phyloP scores from a whole-genome alignment of 2,113 vertebrate species.

The Thunnus maccoyii region DNA sequence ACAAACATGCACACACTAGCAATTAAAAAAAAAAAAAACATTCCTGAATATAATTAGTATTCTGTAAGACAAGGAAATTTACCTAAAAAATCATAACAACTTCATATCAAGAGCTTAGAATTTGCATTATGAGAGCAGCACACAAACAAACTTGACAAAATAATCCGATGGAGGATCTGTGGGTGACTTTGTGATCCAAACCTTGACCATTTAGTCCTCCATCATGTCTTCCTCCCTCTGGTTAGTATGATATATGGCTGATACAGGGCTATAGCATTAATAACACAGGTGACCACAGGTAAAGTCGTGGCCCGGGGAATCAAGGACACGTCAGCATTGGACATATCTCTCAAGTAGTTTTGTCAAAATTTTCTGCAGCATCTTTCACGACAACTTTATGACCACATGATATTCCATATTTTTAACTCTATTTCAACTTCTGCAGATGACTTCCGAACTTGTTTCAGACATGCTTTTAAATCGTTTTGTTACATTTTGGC shows the following conservation, averaged over 20 bases:
- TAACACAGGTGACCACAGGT: conserved; percentile 11
- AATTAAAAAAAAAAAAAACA: background rate
- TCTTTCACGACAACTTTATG: conserved; percentile 1
- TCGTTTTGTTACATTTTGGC: background rate
- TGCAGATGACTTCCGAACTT: background rate
- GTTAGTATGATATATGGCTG: conserved; percentile 6
- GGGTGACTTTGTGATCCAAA: background rate
- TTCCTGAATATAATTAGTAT: background rate
- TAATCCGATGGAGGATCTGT: background rate
- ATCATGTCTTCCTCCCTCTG: background rate
- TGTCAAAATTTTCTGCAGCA: background rate
- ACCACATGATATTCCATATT: background rate
- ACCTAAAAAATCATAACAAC: background rate
- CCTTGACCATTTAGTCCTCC: background rate
- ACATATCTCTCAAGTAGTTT: background rate
- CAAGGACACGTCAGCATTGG: conserved; percentile 3
- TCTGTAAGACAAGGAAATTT: background rate
- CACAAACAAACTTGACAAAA: background rate
- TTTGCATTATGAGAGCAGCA: conserved; percentile 1
- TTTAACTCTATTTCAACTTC: background rate
- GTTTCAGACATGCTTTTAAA: background rate
- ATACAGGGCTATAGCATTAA: background rate
- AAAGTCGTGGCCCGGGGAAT: background rate
- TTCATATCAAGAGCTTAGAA: background rate
- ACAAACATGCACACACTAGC: conserved; percentile 1